A percentile compares a stretch with the other conserved stretches of the same genome.
These are phyloP conservation scores for Lingula anatina DNA, from an alignment of 2,888 invertebrate species.

Conservation along the genomic window DNA sequence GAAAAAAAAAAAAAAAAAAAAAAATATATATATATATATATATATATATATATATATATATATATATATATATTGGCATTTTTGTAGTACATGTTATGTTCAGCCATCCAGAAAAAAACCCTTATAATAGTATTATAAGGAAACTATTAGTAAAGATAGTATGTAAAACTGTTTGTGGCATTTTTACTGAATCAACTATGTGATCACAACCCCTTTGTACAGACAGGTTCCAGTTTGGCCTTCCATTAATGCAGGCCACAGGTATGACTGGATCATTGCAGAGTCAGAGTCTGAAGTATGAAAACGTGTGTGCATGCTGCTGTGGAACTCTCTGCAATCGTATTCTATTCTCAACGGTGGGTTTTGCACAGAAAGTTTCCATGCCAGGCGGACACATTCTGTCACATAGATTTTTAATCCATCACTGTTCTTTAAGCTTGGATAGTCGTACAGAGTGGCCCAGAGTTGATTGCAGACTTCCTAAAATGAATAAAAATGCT, in stretches of 20 bases:
- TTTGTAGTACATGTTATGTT: no score
- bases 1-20: no score
- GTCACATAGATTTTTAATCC: constrained; percentile 75
- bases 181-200: constrained; percentile 54
- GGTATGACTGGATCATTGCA: constrained; percentile 71
- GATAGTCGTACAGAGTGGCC: constrained; percentile 88
- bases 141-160: no score
- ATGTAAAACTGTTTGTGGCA: no score
- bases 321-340: constrained; percentile 61
- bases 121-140: no score
- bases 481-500: constrained; percentile 38
- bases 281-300: constrained; percentile 70
- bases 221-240: constrained; percentile 66
- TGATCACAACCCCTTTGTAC: constrained; percentile 80
- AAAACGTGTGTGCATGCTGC: constrained; percentile 74
- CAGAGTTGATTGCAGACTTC: constrained; percentile 69
- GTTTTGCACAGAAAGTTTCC: constrained; percentile 75
- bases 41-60: no score
- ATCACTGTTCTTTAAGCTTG: constrained; percentile 74
- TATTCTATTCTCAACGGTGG: constrained; percentile 54
- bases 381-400: constrained; percentile 79
- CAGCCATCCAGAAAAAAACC: no score
- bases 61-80: no score
- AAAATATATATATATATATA: no score
- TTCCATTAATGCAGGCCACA: constrained; percentile 83